These are phyloP conservation scores for Limnephilus lunatus DNA, from an alignment of 2,888 invertebrate genomes.

Conservation along the genomic window DNA sequence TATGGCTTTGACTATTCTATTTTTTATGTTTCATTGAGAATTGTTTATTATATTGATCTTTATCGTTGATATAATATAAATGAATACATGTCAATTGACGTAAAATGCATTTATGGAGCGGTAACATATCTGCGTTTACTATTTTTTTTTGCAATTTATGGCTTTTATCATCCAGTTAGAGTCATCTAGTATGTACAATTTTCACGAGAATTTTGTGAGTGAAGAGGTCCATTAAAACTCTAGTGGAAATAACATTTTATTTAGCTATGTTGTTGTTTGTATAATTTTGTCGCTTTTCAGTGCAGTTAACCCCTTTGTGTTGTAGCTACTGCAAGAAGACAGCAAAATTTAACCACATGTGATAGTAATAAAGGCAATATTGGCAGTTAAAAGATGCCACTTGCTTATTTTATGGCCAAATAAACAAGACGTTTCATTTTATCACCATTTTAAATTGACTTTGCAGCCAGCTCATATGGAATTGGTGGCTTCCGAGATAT, in stretches of 20 bases:
- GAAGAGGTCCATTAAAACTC: too few relatives aligned
- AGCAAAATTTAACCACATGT: neutral
- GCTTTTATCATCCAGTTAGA: too few relatives aligned
- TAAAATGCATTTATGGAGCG: too few relatives aligned
- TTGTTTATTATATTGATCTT: too few relatives aligned
- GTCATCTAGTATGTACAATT: too few relatives aligned
- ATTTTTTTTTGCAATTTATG: too few relatives aligned
- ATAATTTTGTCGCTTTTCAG: neutral
- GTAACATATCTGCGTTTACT: too few relatives aligned
- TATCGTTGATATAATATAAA: too few relatives aligned
- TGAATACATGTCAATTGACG: too few relatives aligned
- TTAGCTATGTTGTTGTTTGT: neutral
- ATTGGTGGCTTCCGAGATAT: neutral
- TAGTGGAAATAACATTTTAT: neutral
- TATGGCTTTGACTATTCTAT: too few relatives aligned
- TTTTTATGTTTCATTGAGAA: too few relatives aligned
- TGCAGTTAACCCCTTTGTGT: neutral
- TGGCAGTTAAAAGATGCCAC: neutral
- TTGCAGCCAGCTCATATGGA: neutral
- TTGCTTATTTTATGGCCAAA: neutral
- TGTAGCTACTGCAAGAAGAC: neutral
- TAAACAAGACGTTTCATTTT: neutral
- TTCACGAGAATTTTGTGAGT: too few relatives aligned
- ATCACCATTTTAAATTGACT: neutral
- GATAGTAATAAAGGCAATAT: neutral